Conservation (phyloP, 2,113 vertebrate species). For the Corapipo altera region DNA sequence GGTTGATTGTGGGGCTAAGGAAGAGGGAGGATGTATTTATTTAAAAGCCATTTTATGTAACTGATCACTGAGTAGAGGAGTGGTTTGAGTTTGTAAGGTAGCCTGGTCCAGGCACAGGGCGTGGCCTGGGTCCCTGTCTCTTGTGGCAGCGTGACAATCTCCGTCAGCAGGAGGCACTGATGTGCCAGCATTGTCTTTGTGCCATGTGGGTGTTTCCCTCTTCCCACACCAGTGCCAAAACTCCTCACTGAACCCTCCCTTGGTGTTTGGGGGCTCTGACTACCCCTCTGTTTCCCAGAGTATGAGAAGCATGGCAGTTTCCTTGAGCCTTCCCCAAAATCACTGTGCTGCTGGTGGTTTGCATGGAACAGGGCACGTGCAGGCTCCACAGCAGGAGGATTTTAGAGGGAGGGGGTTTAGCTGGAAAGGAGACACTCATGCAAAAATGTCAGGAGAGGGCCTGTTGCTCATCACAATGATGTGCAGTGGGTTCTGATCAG, state of each 20-base stretch:
- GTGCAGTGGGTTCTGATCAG: background rate
- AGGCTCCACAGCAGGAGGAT: background rate
- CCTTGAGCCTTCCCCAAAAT: background rate
- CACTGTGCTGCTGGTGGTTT: background rate
- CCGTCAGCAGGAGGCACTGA: background rate
- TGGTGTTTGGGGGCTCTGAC: too few species aligned
- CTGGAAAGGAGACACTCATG: background rate
- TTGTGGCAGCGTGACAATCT: background rate
- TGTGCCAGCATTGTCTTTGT: background rate
- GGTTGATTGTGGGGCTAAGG: background rate
- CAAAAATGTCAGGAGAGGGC: background rate
- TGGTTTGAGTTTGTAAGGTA: background rate
- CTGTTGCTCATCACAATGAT: background rate
- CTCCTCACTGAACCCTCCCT: background rate
- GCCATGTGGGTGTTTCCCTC: background rate
- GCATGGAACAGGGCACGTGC: background rate
- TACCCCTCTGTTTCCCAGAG: background rate
- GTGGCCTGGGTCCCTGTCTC: background rate
- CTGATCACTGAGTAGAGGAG: background rate
- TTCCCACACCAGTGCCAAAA: accelerated
- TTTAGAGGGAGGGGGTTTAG: background rate
- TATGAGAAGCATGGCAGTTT: background rate
- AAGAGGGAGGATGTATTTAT: background rate
- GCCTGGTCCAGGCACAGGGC: background rate
- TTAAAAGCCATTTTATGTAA: background rate